Evolutionary conservation across 2,888 invertebrate species (phyloP), one percentile per base, ranked within the genome.

Genomic region (Parnassius mnemosyne): DNA sequence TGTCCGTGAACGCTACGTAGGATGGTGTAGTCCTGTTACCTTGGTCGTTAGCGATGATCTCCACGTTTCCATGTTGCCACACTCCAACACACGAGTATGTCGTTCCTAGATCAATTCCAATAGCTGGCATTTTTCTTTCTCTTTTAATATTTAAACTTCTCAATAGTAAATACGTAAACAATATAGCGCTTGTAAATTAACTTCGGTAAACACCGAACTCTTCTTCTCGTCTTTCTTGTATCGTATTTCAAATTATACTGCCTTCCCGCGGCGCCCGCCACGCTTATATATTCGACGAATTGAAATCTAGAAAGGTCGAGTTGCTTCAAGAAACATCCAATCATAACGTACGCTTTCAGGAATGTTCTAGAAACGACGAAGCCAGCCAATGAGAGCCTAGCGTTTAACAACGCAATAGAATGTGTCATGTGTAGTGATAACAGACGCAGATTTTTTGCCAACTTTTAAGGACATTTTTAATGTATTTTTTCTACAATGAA

Each of bases 31-130:
- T 97, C 58, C 97, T 91, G 84, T 97, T 97, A 66, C 97, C 97
- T 85, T 97, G 96, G 80, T 97, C 96, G 80, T 97, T 97, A 63
- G 97, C 96, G 88, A 96, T 96, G 85, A 96, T 96, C 90, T 96
- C 96, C 78, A 97, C 96, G 90, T 96, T 96, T 64, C 94, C 95
- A 77, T 96, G 94, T 79, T 96, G 95, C 93, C 95, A 96, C n/a
- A 96, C 96, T 72, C 96, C 96, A 54, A 96, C 96, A 78, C 96
- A 96, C 46, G 96, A 97, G 84, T 96, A 97, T 9, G 97, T 97
- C 47, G 97, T 97, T 73, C 97, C 97, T 79, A 97, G 92, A 92
- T 97, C 87, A 69, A 87, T 89, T 84, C 87, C 88, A 55, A 88
- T 80, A 67, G 87, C 87, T 80, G 87, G 85, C 89, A 87, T 89